phyloP scores from a whole-genome alignment of 2,797 vertebrate species.

The Enteromius unitaeniatus region DNA sequence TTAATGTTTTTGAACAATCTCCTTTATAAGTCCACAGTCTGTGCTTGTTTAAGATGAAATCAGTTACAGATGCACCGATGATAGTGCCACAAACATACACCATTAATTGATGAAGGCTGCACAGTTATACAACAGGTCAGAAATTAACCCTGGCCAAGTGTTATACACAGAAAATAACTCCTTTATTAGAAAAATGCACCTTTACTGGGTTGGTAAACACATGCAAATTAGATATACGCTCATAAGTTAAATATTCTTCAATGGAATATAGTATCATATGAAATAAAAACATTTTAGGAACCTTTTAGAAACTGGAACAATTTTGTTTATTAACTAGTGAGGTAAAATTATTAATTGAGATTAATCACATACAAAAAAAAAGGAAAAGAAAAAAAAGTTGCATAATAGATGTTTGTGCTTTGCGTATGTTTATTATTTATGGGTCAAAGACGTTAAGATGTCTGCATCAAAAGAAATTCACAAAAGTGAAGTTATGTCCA shows the following conservation, averaged over 20 bases:
- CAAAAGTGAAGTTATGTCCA: too few species aligned
- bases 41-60: constrained; percentile 27
- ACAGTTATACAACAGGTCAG: background rate
- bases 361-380: too few species aligned
- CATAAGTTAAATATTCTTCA: background rate
- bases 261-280: background rate
- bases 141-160: background rate
- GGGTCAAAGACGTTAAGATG: too few species aligned
- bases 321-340: background rate
- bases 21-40: background rate
- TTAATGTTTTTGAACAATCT: constrained; percentile 14
- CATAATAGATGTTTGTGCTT: too few species aligned
- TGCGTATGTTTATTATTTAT: too few species aligned
- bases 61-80: background rate
- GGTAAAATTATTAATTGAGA: too few species aligned
- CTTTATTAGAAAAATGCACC: background rate
- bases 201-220: background rate
- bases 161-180: background rate
- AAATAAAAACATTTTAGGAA: background rate
- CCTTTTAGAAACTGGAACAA: background rate
- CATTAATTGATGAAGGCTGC: background rate
- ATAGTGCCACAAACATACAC: background rate
- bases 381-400: too few species aligned
- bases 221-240: background rate
- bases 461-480: too few species aligned